Percentiles rank a stretch among this genome's conserved stretches.
Evolutionary conservation across 2,113 vertebrate genomes (phyloP).

Genomic region (Protobothrops flavoviridis): DNA sequence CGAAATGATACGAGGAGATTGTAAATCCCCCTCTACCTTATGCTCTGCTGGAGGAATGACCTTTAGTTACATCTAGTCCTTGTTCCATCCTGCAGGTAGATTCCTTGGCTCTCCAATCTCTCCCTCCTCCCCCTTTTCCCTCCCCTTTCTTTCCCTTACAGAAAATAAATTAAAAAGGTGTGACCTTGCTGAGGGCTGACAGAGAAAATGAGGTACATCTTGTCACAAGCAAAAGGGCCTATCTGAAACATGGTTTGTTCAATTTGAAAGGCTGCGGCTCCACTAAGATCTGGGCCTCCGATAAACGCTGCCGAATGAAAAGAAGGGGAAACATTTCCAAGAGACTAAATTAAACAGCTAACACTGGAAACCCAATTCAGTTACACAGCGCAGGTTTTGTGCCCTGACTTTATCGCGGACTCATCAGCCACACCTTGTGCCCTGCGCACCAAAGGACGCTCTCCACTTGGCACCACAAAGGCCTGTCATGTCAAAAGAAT

Average conservation of each 20-base stretch:
- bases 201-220: slow-evolving; percentile 95
- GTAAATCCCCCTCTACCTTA: slow-evolving; percentile 80
- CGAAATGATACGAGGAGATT: slow-evolving; percentile 62
- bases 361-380: slow-evolving; percentile 83
- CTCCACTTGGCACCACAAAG: slow-evolving; percentile 73
- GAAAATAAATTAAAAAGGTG: slow-evolving; percentile 94
- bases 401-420: slow-evolving; percentile 18
- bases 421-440: slow-evolving; percentile 79
- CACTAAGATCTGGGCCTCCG: slow-evolving; percentile 77
- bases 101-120: not conserved
- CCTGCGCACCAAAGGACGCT: slow-evolving; percentile 59
- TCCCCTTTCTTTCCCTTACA: slow-evolving; percentile 66
- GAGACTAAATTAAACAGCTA: slow-evolving; percentile 88
- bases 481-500: slow-evolving; percentile 46
- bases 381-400: slow-evolving; percentile 73
- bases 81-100: slow-evolving; percentile 80
- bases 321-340: slow-evolving; percentile 79
- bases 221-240: slow-evolving; percentile 87
- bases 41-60: slow-evolving; percentile 86
- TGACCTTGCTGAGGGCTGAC: slow-evolving; percentile 94
- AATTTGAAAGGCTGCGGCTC: slow-evolving; percentile 87
- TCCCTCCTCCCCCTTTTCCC: slow-evolving; percentile 58
- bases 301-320: slow-evolving; percentile 81
- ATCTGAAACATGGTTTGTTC: slow-evolving; percentile 89
- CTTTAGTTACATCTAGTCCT: slow-evolving; percentile 88